A percentile compares a stretch with the other conserved stretches of the same genome.
Conservation (phyloP, 2,113 vertebrate genomes). For the Enhydra lutris region DNA sequence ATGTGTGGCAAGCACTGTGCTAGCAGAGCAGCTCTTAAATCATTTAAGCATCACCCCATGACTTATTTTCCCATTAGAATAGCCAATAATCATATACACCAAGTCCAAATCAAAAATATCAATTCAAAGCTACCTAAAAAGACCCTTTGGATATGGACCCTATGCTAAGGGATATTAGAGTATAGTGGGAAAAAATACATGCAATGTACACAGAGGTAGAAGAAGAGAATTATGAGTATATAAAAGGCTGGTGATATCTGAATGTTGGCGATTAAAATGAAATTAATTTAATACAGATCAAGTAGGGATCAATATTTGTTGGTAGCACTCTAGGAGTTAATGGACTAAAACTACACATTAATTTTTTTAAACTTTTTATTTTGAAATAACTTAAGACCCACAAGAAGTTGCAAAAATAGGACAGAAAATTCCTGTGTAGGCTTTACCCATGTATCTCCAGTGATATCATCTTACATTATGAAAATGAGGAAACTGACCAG, state of each 20-base stretch:
- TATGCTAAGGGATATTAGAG: neutral
- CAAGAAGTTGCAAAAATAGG: neutral
- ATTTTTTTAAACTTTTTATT: neutral
- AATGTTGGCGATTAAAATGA: neutral
- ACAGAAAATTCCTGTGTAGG: neutral
- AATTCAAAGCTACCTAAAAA: neutral
- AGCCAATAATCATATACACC: neutral
- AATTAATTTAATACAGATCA: neutral
- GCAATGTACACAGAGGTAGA: neutral
- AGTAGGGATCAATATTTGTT: neutral
- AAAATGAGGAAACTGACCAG: neutral
- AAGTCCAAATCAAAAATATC: neutral
- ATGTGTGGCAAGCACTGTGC: neutral
- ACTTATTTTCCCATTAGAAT: neutral
- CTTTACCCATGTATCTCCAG: neutral
- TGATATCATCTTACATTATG: neutral
- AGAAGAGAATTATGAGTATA: neutral
- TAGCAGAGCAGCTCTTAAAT: neutral
- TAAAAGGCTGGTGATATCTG: neutral
- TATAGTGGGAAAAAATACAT: neutral
- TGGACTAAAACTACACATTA: neutral
- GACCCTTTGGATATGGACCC: neutral
- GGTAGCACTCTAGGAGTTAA: neutral
- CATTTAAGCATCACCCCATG: neutral
- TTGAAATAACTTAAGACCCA: conserved; percentile 10